Conservation (phyloP, 2,113 vertebrate genomes). For the Microtus oregoni region DNA sequence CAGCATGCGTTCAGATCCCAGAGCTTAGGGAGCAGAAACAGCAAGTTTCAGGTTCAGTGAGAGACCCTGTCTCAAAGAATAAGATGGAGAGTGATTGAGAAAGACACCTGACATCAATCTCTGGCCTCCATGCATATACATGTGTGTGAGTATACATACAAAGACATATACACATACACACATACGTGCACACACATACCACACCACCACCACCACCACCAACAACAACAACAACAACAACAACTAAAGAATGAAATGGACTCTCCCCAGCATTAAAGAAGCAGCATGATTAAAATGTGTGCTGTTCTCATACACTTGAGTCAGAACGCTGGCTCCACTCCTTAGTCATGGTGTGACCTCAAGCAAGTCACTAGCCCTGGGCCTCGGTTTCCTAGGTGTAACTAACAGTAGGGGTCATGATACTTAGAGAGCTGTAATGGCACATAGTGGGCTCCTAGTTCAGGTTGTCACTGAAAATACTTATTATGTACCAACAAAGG, state of each 20-base stretch:
- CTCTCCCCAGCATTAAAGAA: neutral
- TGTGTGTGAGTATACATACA: neutral
- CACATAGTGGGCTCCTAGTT: neutral
- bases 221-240: neutral
- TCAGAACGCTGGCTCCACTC: neutral
- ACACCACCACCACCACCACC: neutral
- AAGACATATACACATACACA: neutral
- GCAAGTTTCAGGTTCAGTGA: neutral
- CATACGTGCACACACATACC: neutral
- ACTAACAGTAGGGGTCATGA: neutral
- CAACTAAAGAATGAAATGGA: neutral
- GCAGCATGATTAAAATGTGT: neutral
- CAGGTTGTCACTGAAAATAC: conserved; percentile 12
- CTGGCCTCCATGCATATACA: neutral
- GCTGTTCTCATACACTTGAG: neutral
- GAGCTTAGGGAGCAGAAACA: neutral
- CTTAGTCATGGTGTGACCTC: neutral
- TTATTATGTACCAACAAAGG: neutral
- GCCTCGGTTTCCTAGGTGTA: neutral
- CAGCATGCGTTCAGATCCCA: neutral
- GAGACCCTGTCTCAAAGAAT: neutral
- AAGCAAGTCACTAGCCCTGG: neutral
- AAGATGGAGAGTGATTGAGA: neutral
- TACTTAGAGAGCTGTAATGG: neutral
- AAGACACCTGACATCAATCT: neutral